Evolutionary conservation across 2,888 invertebrate species (phyloP).

Genomic region (Chalcosyrphus nemorum): DNA sequence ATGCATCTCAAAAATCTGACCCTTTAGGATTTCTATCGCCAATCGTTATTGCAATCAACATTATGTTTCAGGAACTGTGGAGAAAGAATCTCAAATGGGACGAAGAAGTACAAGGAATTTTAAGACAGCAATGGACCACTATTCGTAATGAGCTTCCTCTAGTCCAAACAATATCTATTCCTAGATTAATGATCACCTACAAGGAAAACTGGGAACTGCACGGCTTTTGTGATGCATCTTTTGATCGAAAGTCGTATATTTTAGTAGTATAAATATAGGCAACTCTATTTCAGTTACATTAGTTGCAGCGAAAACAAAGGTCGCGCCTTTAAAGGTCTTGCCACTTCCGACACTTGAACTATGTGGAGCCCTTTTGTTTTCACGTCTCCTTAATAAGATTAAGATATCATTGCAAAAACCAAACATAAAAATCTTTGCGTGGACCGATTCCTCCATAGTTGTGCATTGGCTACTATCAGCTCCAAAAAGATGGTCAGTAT

Average conservation of each 20-base stretch:
- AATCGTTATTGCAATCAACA: too few relatives aligned
- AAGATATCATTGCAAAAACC: too few relatives aligned
- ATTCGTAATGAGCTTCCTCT: constrained; percentile 16
- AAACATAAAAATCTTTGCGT: too few relatives aligned
- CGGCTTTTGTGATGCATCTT: constrained; percentile 43
- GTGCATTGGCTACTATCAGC: too few relatives aligned
- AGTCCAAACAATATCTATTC: constrained; percentile 17
- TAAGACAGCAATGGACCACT: too few relatives aligned
- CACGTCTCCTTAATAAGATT: constrained; percentile 16
- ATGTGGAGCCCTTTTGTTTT: constrained; percentile 39
- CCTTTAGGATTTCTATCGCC: too few relatives aligned
- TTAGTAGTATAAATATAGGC: not conserved
- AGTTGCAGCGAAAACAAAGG: constrained; percentile 25
- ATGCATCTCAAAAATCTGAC: constrained; percentile 38
- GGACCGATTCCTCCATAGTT: too few relatives aligned
- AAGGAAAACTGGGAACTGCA: not conserved
- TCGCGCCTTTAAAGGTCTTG: constrained; percentile 42
- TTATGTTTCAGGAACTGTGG: constrained; percentile 64
- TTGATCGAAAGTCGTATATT: constrained; percentile 29
- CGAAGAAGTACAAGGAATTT: too few relatives aligned
- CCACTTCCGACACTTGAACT: constrained; percentile 42
- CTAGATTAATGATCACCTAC: not conserved
- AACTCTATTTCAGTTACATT: not conserved
- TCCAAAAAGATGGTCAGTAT: too few relatives aligned
- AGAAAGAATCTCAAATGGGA: not conserved